phyloP scores from a whole-genome alignment of 2,797 vertebrate genomes.

The Semotilus atromaculatus region DNA sequence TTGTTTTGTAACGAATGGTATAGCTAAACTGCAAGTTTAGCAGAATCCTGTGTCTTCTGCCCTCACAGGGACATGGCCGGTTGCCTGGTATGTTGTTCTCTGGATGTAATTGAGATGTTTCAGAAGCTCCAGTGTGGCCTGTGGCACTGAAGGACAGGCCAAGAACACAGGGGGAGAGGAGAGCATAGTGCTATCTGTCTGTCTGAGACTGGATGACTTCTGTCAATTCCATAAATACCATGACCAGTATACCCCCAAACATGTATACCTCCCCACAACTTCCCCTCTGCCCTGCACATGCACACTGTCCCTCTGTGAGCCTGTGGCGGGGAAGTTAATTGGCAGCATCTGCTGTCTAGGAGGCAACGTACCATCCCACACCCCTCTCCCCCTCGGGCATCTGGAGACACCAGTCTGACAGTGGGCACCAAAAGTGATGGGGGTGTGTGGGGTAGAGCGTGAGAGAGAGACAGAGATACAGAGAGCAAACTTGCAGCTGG shows the following conservation, averaged over 20 bases:
- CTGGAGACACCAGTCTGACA: slow-evolving; percentile 66
- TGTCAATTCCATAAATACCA: slow-evolving; percentile 57
- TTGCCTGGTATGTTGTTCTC: slow-evolving; percentile 38
- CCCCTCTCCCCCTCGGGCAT: slow-evolving; percentile 54
- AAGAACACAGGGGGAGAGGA: slow-evolving; percentile 19
- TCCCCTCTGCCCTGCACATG: slow-evolving; percentile 20
- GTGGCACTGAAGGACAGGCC: slow-evolving; percentile 31
- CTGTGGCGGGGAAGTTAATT: slow-evolving; percentile 81
- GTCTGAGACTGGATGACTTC: slow-evolving; percentile 50
- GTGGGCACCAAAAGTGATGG: slow-evolving; percentile 53
- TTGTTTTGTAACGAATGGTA: neutral
- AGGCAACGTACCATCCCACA: slow-evolving; percentile 67
- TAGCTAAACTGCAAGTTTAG: neutral
- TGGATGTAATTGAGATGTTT: slow-evolving; percentile 64
- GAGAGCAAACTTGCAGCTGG: slow-evolving; percentile 78
- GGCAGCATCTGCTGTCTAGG: slow-evolving; percentile 85
- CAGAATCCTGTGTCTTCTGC: slow-evolving; percentile 16
- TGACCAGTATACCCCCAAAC: slow-evolving; percentile 3
- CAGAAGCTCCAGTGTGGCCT: slow-evolving; percentile 49
- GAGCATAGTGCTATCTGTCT: slow-evolving; percentile 38
- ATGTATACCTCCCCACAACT: slow-evolving; percentile 8
- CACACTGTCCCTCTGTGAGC: slow-evolving; percentile 58
- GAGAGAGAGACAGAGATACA: slow-evolving; percentile 65
- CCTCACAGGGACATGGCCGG: slow-evolving; percentile 13
- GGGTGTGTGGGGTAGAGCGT: slow-evolving; percentile 66